Percentiles rank a stretch among this genome's conserved stretches.
phyloP scores from a whole-genome alignment of 2,113 vertebrate genomes.

The Xiphophorus hellerii region DNA sequence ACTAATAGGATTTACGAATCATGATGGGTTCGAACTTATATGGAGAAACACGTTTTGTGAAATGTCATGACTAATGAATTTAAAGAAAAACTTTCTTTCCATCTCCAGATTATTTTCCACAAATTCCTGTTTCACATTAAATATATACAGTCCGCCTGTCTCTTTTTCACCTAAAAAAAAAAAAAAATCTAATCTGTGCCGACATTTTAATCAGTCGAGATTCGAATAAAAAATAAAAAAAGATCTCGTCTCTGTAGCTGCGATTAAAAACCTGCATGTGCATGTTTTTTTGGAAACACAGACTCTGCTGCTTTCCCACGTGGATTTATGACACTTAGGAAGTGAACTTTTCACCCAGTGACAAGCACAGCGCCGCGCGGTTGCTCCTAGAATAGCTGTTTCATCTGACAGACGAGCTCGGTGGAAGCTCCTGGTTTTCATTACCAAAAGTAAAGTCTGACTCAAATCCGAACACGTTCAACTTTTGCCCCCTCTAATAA shows the following conservation, averaged over 20 bases:
- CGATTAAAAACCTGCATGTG: background rate
- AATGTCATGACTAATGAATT: no score
- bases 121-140: background rate
- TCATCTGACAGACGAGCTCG: slow-evolving; percentile 59
- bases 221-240: background rate
- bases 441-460: slow-evolving; percentile 43
- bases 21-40: no score
- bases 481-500: slow-evolving; percentile 40
- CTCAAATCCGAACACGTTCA: slow-evolving; percentile 50
- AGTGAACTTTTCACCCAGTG: slow-evolving; percentile 66
- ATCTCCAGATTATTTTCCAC: background rate
- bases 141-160: background rate
- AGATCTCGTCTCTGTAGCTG: no score
- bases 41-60: no score
- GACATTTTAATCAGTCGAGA: background rate
- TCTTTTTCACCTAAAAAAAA: background rate
- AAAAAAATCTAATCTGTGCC: background rate
- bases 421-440: slow-evolving; percentile 47
- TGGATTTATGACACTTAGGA: slow-evolving; percentile 45
- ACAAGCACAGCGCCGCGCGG: slow-evolving; percentile 39
- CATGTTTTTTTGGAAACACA: slow-evolving; percentile 20
- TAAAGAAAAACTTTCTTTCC: no score
- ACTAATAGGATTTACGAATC: no score
- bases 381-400: slow-evolving; percentile 54
- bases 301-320: slow-evolving; percentile 25